Base-by-base conservation (phyloP, 2,113 vertebrate genomes). In the Hippolais icterina region DNA sequence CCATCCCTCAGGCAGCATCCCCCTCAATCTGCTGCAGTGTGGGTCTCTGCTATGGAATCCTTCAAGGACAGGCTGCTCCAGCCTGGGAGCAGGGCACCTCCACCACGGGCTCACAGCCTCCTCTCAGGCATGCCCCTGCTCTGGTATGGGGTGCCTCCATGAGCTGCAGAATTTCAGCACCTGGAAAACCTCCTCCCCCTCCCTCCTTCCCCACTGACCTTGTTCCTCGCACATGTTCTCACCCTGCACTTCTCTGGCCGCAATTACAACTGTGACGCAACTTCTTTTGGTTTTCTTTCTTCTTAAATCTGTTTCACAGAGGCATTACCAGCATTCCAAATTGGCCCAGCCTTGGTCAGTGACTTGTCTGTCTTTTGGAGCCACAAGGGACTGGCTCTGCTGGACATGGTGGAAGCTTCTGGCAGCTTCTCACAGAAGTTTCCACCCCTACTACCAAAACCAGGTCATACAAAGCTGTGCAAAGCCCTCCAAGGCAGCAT, bases 231-330 rank as follows among this genome's bases (percentile, higher is more conserved):
- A 15, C 56, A 3, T 3, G 1, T 33, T 54, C 25, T 64, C 29
- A n/a, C 12, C 10, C 29, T 0, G 0, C 50, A 41, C 14, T 28
- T n/a, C 29, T 39, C 28, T 49, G 12, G 19, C 29, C 0, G 0
- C 19, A 47, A 13, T 24, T n/a, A 56, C 19, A 41, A 24, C 15
- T 41, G 7, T 8, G 12, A 24, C 24, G n/a, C 15, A 8, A 17
- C 2, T 37, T 21, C 12, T 7, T 10, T 25, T 29, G 12, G 4
- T 64, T 70, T 39, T 54, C 10, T 37, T 52, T 22, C 50, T 56
- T 56, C 4, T 24, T n/a, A 12, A 24, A 24, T 19, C n/a, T n/a
- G 10, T n/a, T 41, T 24, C 70, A 74, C 15, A 65, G 42, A 49
- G 35, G n/a, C 15, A 24, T 65, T 56, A 16, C 24, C 24, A 56